Evolutionary conservation across 2,113 vertebrate species (phyloP).

Genomic region (Colius striatus): DNA sequence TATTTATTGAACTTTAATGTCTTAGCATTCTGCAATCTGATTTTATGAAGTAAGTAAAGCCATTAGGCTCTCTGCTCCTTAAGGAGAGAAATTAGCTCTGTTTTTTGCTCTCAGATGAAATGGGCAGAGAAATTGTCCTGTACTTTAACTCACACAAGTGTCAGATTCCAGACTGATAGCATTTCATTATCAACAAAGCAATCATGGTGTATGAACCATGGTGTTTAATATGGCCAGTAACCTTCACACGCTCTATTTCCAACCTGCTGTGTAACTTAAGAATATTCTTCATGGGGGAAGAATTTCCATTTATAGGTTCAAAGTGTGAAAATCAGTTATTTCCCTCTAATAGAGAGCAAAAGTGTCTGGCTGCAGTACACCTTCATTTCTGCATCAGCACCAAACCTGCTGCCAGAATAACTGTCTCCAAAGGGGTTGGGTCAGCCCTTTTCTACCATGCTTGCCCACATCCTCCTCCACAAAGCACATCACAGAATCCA

Average conservation of each 20-base stretch:
- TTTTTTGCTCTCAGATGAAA: not conserved
- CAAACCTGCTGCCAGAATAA: not conserved
- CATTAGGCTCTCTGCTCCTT: not conserved
- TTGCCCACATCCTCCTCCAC: not conserved
- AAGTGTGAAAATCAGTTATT: not conserved
- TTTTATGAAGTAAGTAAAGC: slow-evolving; percentile 4
- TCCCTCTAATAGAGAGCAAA: not conserved
- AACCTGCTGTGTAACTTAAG: not conserved
- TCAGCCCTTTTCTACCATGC: not conserved
- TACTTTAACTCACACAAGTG: not conserved
- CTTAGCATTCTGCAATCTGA: slow-evolving; percentile 6
- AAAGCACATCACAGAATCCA: not conserved
- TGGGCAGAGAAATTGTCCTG: not conserved
- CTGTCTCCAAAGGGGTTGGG: not conserved
- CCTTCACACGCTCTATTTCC: not conserved
- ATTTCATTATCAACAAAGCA: not conserved
- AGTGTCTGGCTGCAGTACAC: not conserved
- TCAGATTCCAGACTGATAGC: not conserved
- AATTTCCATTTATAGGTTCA: not conserved
- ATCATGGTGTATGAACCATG: not conserved
- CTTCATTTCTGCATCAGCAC: not conserved
- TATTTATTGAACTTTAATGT: slow-evolving; percentile 17
- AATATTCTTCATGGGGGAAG: not conserved
- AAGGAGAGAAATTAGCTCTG: not conserved
- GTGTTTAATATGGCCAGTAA: not conserved